These are phyloP conservation scores for Crotalus viridis DNA, from an alignment of 2,113 vertebrate genomes.

Conservation along the genomic window DNA sequence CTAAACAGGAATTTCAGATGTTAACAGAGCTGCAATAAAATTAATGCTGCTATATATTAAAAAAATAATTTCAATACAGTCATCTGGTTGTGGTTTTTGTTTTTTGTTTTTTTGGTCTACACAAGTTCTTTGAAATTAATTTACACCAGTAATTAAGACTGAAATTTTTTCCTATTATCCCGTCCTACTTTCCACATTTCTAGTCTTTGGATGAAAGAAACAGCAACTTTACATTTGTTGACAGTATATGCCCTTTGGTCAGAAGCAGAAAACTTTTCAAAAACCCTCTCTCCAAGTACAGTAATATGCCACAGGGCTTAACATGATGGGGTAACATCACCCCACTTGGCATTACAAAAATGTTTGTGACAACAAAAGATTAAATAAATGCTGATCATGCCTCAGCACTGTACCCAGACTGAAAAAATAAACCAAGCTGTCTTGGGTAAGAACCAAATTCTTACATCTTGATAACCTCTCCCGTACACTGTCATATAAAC, in stretches of 20 bases:
- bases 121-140: slow-evolving; percentile 67
- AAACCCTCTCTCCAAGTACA: slow-evolving; percentile 59
- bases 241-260: slow-evolving; percentile 79
- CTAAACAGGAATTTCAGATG: slow-evolving; percentile 71
- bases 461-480: slow-evolving; percentile 48
- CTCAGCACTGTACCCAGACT: slow-evolving; percentile 59
- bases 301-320: slow-evolving; percentile 66
- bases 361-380: slow-evolving; percentile 62
- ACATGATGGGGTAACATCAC: slow-evolving; percentile 52
- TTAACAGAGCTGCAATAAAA: slow-evolving; percentile 72
- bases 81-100: slow-evolving; percentile 57
- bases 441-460: slow-evolving; percentile 50
- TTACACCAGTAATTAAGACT: slow-evolving; percentile 67
- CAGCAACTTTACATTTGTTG: slow-evolving; percentile 70
- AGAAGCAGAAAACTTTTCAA: slow-evolving; percentile 75
- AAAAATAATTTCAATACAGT: slow-evolving; percentile 77
- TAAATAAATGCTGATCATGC: slow-evolving; percentile 53
- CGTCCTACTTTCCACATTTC: slow-evolving; percentile 36
- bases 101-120: slow-evolving; percentile 76
- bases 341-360: slow-evolving; percentile 60
- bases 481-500: slow-evolving; percentile 61
- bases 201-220: slow-evolving; percentile 77
- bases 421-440: slow-evolving; percentile 55
- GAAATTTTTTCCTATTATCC: slow-evolving; percentile 58
- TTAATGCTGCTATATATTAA: slow-evolving; percentile 70